phyloP scores from a whole-genome alignment of 2,113 vertebrate species.

The Apaloderma vittatum region DNA sequence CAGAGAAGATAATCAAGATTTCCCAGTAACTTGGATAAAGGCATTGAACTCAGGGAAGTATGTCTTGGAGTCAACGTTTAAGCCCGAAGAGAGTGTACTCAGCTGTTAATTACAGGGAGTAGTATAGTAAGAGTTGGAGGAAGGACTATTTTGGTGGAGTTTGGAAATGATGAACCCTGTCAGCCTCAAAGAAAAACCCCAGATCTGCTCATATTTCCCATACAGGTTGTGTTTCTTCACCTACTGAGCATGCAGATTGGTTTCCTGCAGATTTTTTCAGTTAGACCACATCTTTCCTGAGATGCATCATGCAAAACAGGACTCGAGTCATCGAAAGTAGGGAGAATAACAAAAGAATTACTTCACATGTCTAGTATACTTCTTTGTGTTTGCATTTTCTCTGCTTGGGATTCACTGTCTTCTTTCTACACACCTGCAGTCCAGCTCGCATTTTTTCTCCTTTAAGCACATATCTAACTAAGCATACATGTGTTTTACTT shows the following conservation, averaged over 20 bases:
- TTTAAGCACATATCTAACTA: neutral
- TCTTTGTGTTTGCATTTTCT: neutral
- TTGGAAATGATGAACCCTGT: neutral
- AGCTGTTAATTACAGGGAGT: neutral
- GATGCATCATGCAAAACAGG: accelerated
- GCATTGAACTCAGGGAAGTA: neutral
- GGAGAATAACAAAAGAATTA: neutral
- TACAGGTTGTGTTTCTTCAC: neutral
- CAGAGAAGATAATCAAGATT: neutral
- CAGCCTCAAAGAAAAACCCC: neutral
- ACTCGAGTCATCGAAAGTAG: neutral
- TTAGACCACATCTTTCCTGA: neutral
- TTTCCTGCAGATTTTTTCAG: neutral
- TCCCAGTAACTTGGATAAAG: neutral
- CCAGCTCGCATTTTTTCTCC: neutral
- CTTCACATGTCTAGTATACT: neutral
- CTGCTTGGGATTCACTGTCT: neutral
- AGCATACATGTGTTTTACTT: neutral
- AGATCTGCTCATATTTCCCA: neutral
- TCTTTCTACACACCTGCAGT: neutral
- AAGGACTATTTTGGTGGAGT: neutral
- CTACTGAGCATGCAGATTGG: neutral
- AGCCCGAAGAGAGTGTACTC: neutral
- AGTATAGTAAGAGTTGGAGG: neutral
- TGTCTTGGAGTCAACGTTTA: neutral